Percentiles rank a stretch among this genome's conserved stretches.
Conservation (phyloP, 2,888 invertebrate species). For the Polymixis lichenea region DNA sequence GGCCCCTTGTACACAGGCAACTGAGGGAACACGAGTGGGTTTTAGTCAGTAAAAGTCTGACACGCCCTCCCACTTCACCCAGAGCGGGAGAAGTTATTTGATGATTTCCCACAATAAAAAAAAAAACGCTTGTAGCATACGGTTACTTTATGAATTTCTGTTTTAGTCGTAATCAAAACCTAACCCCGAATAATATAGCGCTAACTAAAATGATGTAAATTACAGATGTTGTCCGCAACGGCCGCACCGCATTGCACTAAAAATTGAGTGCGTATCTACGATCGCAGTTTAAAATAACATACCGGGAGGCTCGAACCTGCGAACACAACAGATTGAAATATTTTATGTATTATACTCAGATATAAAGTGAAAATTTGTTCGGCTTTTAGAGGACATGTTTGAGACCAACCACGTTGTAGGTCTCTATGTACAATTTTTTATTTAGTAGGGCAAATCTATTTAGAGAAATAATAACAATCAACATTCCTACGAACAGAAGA, state of each 20-base stretch:
- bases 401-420: no score
- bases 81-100: no score
- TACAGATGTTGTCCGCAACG: conserved; percentile 36
- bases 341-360: conserved; percentile 16
- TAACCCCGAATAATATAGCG: not conserved
- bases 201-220: conserved; percentile 33
- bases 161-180: not conserved
- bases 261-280: conserved; percentile 46
- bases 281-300: conserved; percentile 46
- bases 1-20: no score
- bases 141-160: not conserved
- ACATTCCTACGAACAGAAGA: not conserved
- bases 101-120: no score
- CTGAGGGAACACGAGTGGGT: no score
- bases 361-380: conserved; percentile 12
- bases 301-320: not conserved
- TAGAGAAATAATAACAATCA: not conserved
- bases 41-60: no score
- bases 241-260: conserved; percentile 57
- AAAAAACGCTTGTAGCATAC: no score
- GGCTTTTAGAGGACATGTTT: not conserved
- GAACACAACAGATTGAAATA: conserved; percentile 30
- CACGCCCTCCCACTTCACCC: no score
- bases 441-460: not conserved
- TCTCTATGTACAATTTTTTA: not conserved